Base-by-base conservation (phyloP, 2,888 invertebrate genomes). In the Hydrotaea cyrtoneurina region DNA sequence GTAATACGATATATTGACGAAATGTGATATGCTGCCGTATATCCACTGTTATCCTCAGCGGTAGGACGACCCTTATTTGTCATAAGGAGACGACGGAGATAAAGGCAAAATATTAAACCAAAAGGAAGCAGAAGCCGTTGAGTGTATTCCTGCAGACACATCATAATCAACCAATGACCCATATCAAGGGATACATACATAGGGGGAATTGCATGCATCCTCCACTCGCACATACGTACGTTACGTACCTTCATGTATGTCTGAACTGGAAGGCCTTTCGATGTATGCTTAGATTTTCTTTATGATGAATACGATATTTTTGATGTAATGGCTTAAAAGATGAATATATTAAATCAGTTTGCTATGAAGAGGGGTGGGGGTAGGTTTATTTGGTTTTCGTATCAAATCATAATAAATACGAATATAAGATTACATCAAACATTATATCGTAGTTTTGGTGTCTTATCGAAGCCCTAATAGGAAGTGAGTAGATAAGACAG, bases 121-220 rank as follows among this genome's bases (percentile, higher is more conserved):
- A 3, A 23, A 59, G 15, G 5, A 23, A 59, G 43, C 19, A 0
- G 19, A 21, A 46, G 26, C 17, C 46, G 13, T 43, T 43, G 39
- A 43, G 21, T 2, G 55, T 10, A 71, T 76, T 81, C 43, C 55
- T 66, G 55, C 57, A 81, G 50, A 73, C 72, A 79, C 78, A 80
- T 76, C 53, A 62, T 77, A 43, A 43, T 21, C 66, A 76, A 62
- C 69, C 82, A 79, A 79, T 85, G 85, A 85, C 59, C 76, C 81
- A 46, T 69, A 15, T 46, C 39, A 66, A 62, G 17, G 15, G n/a
- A 8, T 62, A 31, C 36, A 10, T 39, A 39, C 39, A 15, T 50
- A 50, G n/a, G 13, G n/a, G 50, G 50, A n/a, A n/a, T 50, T 50
- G 50, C n/a, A 1, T 19, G 55, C 15, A 57, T 13, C 21, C 4